Conservation (phyloP, 2,888 invertebrate genomes). For the Azorinus chamasolen region DNA sequence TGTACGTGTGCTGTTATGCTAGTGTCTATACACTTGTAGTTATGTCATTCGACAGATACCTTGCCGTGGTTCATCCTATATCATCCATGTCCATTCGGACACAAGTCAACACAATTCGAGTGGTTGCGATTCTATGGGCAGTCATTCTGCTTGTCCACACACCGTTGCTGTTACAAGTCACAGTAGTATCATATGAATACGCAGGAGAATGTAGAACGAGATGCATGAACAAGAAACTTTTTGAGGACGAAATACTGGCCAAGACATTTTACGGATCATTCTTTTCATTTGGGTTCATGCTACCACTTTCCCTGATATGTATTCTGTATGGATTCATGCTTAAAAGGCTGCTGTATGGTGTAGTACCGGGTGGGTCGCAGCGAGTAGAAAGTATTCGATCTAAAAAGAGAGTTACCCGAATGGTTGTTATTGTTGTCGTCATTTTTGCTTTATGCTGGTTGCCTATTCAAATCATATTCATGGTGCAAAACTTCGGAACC, state of each 20-base stretch:
- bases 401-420: constrained; percentile 95
- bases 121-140: constrained; percentile 93
- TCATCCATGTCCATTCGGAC: constrained; percentile 94
- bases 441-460: constrained; percentile 98
- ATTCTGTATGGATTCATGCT: constrained; percentile 96
- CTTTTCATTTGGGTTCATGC: constrained; percentile 94
- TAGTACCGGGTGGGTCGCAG: constrained; percentile 90
- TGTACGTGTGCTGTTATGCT: constrained; percentile 96
- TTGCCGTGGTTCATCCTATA: constrained; percentile 97
- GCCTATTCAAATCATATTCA: constrained; percentile 93
- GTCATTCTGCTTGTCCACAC: constrained; percentile 88
- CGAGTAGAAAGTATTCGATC: constrained; percentile 94
- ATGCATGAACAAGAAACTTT: constrained; percentile 71
- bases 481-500: constrained; percentile 91
- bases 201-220: constrained; percentile 74
- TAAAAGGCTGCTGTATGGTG: constrained; percentile 93
- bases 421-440: constrained; percentile 96
- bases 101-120: constrained; percentile 92
- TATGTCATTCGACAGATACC: constrained; percentile 96
- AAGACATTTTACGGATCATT: constrained; percentile 86
- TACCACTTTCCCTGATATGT: constrained; percentile 95
- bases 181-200: constrained; percentile 85
- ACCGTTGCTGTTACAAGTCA: constrained; percentile 81
- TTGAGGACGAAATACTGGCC: constrained; percentile 16
- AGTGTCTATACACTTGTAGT: constrained; percentile 97